Percentiles rank a stretch among this genome's conserved stretches.
These are phyloP conservation scores for Phlogophora meticulosa DNA, from an alignment of 2,888 invertebrate species.

Conservation along the genomic window DNA sequence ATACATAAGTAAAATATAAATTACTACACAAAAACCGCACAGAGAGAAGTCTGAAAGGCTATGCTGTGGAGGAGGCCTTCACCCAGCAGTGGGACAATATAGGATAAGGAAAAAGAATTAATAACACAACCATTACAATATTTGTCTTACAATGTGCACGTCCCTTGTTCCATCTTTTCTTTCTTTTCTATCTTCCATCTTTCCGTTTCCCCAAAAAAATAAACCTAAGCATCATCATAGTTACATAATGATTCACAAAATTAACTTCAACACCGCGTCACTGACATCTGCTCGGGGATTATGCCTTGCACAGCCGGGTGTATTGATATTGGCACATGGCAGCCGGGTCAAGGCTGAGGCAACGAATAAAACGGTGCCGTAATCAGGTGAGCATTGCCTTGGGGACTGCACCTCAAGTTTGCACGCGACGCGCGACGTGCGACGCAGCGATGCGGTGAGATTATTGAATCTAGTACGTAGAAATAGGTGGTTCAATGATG, in stretches of 20 bases:
- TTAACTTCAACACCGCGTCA: neutral
- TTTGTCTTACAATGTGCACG: too few relatives aligned
- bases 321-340: slow-evolving; percentile 44
- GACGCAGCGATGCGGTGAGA: slow-evolving; percentile 42
- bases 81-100: too few relatives aligned
- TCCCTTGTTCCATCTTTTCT: too few relatives aligned
- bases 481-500: neutral
- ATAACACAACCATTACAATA: too few relatives aligned
- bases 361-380: slow-evolving; percentile 53
- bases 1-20: too few relatives aligned
- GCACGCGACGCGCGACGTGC: slow-evolving; percentile 61
- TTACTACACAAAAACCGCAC: too few relatives aligned
- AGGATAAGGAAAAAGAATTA: too few relatives aligned
- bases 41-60: too few relatives aligned
- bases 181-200: too few relatives aligned
- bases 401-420: slow-evolving; percentile 65
- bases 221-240: neutral
- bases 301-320: slow-evolving; percentile 8
- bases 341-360: slow-evolving; percentile 53
- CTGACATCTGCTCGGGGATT: slow-evolving; percentile 8
- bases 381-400: slow-evolving; percentile 53
- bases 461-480: slow-evolving; percentile 17
- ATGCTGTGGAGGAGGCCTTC: too few relatives aligned
- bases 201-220: neutral
- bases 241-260: slow-evolving; percentile 7